Evolutionary conservation across 37 sponge, comb jelly and placozoan species (phyloP).

Genomic region (Agelas oroides): DNA sequence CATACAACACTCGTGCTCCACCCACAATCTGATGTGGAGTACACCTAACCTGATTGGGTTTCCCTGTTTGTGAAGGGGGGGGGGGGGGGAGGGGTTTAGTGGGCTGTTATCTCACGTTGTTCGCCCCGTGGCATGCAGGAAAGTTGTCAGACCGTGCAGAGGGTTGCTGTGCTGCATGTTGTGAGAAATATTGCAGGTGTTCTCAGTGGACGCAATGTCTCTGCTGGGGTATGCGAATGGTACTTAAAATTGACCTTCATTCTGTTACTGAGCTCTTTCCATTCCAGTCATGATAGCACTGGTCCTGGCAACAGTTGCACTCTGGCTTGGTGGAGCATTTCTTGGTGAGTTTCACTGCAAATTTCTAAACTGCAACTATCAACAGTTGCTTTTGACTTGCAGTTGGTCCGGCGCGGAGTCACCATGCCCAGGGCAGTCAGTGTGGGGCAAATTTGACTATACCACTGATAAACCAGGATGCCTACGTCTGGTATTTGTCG

Average conservation of each 20-base stretch:
- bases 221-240: conserved; percentile 17
- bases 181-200: background rate
- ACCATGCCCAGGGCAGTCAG: background rate
- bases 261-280: background rate
- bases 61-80: too few relatives aligned
- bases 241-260: background rate
- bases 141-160: background rate
- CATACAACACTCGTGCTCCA: too few relatives aligned
- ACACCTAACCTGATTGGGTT: too few relatives aligned
- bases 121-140: too few relatives aligned
- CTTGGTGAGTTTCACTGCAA: conserved; percentile 21
- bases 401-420: conserved; percentile 22
- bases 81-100: too few relatives aligned
- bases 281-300: conserved; percentile 18
- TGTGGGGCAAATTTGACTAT: conserved; percentile 13
- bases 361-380: too few relatives aligned
- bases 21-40: too few relatives aligned
- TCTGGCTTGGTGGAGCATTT: conserved; percentile 44
- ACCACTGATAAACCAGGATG: conserved; percentile 26
- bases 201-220: conserved; percentile 23
- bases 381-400: background rate
- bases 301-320: background rate
- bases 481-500: conserved; percentile 15
- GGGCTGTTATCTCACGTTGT: too few relatives aligned
- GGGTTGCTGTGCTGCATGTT: conserved; percentile 30